These are phyloP conservation scores for Otus sunia DNA, from an alignment of 2,113 vertebrate species.

Conservation along the genomic window DNA sequence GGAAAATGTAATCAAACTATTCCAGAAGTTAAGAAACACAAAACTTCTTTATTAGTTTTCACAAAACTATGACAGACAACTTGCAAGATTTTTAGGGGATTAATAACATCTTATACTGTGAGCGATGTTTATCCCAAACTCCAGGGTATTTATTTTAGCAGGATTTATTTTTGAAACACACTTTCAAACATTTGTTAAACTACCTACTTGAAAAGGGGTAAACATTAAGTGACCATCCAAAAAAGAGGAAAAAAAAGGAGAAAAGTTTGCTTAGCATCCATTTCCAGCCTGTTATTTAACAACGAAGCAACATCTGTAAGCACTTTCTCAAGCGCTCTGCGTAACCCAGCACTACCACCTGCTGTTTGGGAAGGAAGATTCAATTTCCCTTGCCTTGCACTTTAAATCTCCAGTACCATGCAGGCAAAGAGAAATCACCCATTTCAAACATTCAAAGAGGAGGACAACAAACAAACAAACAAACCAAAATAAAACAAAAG, in stretches of 20 bases:
- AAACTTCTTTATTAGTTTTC: not conserved
- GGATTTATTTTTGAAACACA: not conserved
- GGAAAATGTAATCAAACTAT: not conserved
- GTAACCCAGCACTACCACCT: constrained; percentile 69
- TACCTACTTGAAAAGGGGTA: not conserved
- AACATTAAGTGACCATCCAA: not conserved
- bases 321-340: not conserved
- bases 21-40: not conserved
- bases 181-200: not conserved
- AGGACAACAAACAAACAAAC: not conserved
- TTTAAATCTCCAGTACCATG: not conserved
- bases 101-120: not conserved
- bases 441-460: not conserved
- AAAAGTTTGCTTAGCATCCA: not conserved
- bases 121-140: not conserved
- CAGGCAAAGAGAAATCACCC: not conserved
- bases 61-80: not conserved
- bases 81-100: not conserved
- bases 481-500: not conserved
- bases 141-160: not conserved
- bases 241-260: not conserved
- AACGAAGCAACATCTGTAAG: not conserved
- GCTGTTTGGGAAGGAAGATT: constrained; percentile 62
- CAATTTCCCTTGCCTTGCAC: not conserved
- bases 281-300: not conserved